phyloP scores from a whole-genome alignment of 2,797 vertebrate species.

The Halcyon leucocephala region DNA sequence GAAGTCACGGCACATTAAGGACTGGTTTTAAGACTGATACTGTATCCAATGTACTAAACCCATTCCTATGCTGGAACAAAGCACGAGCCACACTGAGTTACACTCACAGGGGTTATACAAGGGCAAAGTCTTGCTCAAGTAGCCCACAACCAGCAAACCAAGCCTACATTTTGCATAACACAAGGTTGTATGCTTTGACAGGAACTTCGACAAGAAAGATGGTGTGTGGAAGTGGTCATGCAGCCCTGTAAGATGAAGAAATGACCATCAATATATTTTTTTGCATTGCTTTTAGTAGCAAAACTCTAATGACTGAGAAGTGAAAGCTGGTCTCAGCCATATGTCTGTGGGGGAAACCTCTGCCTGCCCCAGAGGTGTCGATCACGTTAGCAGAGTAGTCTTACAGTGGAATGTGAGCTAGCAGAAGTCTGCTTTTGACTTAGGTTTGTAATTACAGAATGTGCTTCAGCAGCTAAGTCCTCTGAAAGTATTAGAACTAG shows the following conservation, averaged over 20 bases:
- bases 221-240: neutral
- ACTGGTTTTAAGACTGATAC: neutral
- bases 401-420: neutral
- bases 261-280: neutral
- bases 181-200: fast-evolving
- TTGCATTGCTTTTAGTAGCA: neutral
- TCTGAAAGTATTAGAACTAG: neutral
- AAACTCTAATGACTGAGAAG: neutral
- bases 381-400: fast-evolving
- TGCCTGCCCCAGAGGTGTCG: neutral
- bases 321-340: neutral
- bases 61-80: neutral
- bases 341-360: neutral
- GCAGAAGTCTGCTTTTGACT: neutral
- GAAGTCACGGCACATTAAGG: neutral
- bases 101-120: neutral
- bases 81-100: neutral
- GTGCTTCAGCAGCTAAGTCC: neutral
- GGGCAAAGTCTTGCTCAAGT: neutral
- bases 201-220: neutral
- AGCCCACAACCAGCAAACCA: fast-evolving
- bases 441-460: neutral
- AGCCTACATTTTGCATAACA: neutral
- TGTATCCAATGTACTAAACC: fast-evolving
- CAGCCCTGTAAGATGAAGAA: neutral